Percentiles rank a stretch among this genome's conserved stretches.
Conservation (phyloP, 2,113 vertebrate species). For the Herpailurus yagouaroundi region DNA sequence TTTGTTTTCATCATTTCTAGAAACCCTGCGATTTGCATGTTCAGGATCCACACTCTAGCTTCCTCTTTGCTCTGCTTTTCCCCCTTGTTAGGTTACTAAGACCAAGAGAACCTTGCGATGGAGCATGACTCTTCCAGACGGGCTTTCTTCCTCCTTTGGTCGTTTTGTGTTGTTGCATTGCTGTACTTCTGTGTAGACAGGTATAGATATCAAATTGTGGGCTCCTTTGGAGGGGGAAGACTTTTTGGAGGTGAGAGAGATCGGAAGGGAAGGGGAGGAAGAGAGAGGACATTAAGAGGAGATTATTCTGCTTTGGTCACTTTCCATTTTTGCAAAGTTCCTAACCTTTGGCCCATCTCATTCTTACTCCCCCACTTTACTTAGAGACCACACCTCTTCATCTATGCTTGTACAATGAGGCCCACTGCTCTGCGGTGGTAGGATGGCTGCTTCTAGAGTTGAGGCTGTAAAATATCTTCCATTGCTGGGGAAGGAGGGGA, state of each 20-base stretch:
- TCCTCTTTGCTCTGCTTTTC: not conserved
- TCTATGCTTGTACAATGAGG: not conserved
- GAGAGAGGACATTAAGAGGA: not conserved
- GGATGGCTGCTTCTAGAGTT: not conserved
- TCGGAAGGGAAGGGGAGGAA: not conserved
- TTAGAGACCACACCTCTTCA: not conserved
- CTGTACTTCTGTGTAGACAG: not conserved
- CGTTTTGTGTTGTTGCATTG: not conserved
- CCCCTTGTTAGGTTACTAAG: not conserved
- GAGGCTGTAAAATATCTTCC: not conserved
- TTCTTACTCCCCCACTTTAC: not conserved
- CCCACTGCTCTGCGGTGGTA: not conserved
- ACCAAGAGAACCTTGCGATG: not conserved
- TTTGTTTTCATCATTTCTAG: accelerated
- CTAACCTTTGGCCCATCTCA: not conserved
- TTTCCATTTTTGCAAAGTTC: not conserved
- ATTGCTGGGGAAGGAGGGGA: not conserved
- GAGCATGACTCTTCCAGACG: not conserved
- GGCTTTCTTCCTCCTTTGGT: not conserved
- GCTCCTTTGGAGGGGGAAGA: not conserved
- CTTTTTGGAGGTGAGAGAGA: not conserved
- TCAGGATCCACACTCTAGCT: not conserved
- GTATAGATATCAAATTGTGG: not conserved
- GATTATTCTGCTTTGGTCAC: not conserved
- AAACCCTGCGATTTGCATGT: not conserved